Evolutionary conservation across 53 echinoderm and acorn worm genomes (phyloP).

Genomic region (Stichopus horrens): DNA sequence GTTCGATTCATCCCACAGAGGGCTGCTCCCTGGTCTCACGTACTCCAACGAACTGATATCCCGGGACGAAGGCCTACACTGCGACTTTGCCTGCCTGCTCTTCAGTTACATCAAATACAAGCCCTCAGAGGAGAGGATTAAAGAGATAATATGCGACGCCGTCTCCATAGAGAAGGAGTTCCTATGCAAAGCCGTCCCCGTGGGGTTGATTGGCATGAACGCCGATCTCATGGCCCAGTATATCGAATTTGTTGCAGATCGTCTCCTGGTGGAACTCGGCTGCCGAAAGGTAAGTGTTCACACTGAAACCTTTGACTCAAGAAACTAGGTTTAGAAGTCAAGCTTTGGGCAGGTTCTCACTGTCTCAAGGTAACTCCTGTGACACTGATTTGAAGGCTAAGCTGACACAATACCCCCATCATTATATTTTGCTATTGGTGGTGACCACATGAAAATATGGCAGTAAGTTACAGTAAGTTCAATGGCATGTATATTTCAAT

Average conservation of each 20-base stretch:
- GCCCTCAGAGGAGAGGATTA: conserved; percentile 53
- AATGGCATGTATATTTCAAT: too few species aligned
- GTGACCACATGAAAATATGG: too few species aligned
- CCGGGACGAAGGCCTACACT: conserved; percentile 92
- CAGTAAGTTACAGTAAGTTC: too few species aligned
- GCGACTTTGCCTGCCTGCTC: conserved; percentile 94
- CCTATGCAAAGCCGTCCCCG: conserved; percentile 71
- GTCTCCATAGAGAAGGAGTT: conserved; percentile 79
- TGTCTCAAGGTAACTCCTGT: too few species aligned
- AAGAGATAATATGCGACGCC: conserved; percentile 75
- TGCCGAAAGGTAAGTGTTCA: conserved; percentile 65
- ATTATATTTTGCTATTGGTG: too few species aligned
- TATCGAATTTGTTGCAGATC: conserved; percentile 91
- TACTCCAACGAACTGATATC: conserved; percentile 95
- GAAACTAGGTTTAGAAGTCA: neutral
- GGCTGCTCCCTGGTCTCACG: conserved; percentile 86
- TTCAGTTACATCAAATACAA: conserved; percentile 71
- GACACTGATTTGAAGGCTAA: too few species aligned
- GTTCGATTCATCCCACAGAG: conserved; percentile 48
- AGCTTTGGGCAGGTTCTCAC: neutral
- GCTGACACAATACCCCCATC: too few species aligned
- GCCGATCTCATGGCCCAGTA: conserved; percentile 74
- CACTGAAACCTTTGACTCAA: neutral
- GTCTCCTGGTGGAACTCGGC: conserved; percentile 70
- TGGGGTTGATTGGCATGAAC: conserved; percentile 90